Conservation (phyloP, 2,888 invertebrate genomes). For the Pristionchus entomophagus region DNA sequence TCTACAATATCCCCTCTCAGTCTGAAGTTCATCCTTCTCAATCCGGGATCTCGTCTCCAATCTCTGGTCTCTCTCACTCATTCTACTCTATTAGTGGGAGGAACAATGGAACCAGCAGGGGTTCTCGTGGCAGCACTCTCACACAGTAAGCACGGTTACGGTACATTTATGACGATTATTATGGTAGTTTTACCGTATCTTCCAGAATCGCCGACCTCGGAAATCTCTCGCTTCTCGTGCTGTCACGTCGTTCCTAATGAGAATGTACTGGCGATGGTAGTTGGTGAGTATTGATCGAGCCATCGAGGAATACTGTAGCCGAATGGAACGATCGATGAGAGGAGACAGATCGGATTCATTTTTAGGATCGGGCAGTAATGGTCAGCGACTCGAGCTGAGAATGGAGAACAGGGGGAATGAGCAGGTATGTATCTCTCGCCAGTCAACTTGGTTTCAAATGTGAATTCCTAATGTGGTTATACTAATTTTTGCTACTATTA, state of each 20-base stretch:
- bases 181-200: conserved; percentile 8
- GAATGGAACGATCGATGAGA: not conserved
- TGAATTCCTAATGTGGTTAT: no score
- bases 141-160: not conserved
- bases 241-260: conserved; percentile 82
- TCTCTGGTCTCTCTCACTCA: conserved; percentile 68
- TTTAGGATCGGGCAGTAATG: conserved; percentile 22
- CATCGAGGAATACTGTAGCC: no score
- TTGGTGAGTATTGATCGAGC: conserved; percentile 52
- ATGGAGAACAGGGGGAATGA: conserved; percentile 37
- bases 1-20: conserved; percentile 49
- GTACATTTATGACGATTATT: no score
- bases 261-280: conserved; percentile 62
- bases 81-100: conserved; percentile 79
- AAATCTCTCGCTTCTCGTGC: conserved; percentile 81
- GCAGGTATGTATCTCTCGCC: not conserved
- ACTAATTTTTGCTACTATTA: no score
- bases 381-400: conserved; percentile 10
- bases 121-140: conserved; percentile 84
- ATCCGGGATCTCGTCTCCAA: conserved; percentile 82
- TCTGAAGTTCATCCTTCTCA: conserved; percentile 76
- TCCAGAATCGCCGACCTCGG: not conserved
- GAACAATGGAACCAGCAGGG: conserved; percentile 95
- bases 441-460: no score
- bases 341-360: not conserved